These are phyloP conservation scores for Lithodes maja DNA, from an alignment of 2,888 invertebrate genomes.

Conservation along the genomic window DNA sequence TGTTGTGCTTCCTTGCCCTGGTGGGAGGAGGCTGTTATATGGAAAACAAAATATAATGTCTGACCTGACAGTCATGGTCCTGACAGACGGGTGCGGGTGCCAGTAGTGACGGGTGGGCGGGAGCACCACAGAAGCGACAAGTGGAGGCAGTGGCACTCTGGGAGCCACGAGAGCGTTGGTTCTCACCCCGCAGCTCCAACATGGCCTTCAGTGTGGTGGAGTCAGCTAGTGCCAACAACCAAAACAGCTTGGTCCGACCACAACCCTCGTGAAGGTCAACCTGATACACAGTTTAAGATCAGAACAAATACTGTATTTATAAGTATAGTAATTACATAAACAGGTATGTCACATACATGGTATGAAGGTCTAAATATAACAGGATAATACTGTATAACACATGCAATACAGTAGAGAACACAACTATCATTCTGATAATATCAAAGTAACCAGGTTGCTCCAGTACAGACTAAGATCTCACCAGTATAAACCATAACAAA, in stretches of 20 bases:
- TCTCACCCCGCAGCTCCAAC: constrained; percentile 88
- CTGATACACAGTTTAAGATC: constrained; percentile 73
- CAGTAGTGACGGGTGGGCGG: constrained; percentile 85
- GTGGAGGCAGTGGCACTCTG: constrained; percentile 65
- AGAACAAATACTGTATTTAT: too few species aligned
- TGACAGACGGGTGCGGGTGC: constrained; percentile 96
- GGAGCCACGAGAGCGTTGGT: constrained; percentile 75
- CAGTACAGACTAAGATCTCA: too few species aligned
- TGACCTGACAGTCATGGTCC: constrained; percentile 91
- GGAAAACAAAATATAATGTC: too few species aligned
- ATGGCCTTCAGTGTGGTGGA: constrained; percentile 88
- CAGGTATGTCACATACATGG: too few species aligned
- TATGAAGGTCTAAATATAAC: neutral
- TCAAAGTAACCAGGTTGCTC: too few species aligned
- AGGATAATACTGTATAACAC: neutral
- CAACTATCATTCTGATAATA: too few species aligned
- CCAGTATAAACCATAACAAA: too few species aligned
- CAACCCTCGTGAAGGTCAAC: constrained; percentile 97
- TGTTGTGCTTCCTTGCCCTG: too few species aligned
- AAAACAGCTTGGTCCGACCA: constrained; percentile 95
- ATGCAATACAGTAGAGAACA: too few species aligned
- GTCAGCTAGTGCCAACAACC: constrained; percentile 95
- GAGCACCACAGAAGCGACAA: constrained; percentile 93
- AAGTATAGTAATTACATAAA: too few species aligned
- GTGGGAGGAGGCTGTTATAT: too few species aligned